Percentiles rank a stretch among this genome's conserved stretches.
Evolutionary conservation across 2,888 invertebrate genomes (phyloP).

Genomic region (Chrysopilus asiliformis): DNA sequence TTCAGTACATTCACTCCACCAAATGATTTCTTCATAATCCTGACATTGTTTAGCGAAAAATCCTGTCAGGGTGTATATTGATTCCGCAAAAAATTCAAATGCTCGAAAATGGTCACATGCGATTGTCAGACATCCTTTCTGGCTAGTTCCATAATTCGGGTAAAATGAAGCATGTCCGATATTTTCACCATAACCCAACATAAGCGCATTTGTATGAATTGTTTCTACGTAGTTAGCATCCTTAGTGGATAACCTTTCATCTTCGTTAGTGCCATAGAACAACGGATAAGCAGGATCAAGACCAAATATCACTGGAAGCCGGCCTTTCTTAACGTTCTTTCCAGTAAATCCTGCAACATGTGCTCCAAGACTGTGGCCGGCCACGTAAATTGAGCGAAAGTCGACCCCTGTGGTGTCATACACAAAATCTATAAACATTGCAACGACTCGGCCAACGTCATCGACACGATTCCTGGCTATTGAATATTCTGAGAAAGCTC

Average conservation of each 20-base stretch:
- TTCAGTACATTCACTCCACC: background rate
- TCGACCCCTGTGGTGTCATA: conserved; percentile 21
- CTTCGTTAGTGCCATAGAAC: conserved; percentile 20
- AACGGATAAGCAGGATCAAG: conserved; percentile 33
- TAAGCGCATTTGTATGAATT: conserved; percentile 29
- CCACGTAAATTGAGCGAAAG: conserved; percentile 26
- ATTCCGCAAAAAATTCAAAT: conserved; percentile 26
- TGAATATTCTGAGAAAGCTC: conserved; percentile 34
- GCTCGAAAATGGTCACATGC: conserved; percentile 14
- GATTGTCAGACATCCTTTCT: conserved; percentile 27
- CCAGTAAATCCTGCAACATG: conserved; percentile 36
- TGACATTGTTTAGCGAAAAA: conserved; percentile 7
- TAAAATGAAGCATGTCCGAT: conserved; percentile 32
- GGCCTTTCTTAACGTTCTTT: conserved; percentile 22
- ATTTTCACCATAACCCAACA: conserved; percentile 26
- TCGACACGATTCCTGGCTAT: conserved; percentile 34
- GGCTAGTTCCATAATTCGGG: conserved; percentile 30
- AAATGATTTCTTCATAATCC: background rate
- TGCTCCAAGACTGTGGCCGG: conserved; percentile 37
- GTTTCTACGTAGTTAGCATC: conserved; percentile 34
- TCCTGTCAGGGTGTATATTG: conserved; percentile 13
- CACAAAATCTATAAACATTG: conserved; percentile 27
- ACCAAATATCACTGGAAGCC: conserved; percentile 27
- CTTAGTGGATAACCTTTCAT: conserved; percentile 23
- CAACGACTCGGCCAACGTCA: conserved; percentile 13